Percentiles rank a stretch among this genome's conserved stretches.
These are phyloP conservation scores for Aleiodes leptofemur DNA, from an alignment of 2,888 invertebrate species.

Conservation along the genomic window DNA sequence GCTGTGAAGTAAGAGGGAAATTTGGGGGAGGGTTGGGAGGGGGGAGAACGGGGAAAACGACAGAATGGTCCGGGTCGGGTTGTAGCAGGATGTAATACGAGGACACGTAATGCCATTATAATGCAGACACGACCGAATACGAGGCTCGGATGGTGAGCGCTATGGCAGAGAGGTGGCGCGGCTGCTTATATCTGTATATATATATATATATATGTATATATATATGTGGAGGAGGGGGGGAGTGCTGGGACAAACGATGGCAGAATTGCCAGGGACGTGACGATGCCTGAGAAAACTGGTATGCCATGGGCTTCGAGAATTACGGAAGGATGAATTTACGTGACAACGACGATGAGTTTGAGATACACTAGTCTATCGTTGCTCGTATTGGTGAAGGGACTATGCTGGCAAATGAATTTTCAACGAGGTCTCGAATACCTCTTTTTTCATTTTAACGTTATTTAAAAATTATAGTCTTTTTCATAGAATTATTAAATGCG, in stretches of 20 bases:
- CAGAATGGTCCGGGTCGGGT: conserved; percentile 53
- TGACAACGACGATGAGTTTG: conserved; percentile 39
- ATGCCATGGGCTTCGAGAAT: conserved; percentile 58
- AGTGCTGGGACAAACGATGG: conserved; percentile 21
- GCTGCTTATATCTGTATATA: conserved; percentile 41
- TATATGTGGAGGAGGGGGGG: background rate
- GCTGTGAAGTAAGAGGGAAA: conserved; percentile 32
- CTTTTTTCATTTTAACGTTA: no score
- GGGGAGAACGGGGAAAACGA: conserved; percentile 33
- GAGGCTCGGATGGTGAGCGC: conserved; percentile 54
- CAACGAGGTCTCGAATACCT: background rate
- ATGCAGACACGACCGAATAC: conserved; percentile 69
- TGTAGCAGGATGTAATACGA: conserved; percentile 64
- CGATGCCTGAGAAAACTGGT: conserved; percentile 64
- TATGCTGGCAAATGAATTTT: conserved; percentile 18
- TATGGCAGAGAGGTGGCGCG: conserved; percentile 45
- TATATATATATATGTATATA: conserved; percentile 38
- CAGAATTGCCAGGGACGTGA: conserved; percentile 60
- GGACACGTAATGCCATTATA: conserved; percentile 72
- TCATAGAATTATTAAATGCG: no score
- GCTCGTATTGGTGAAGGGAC: conserved; percentile 12
- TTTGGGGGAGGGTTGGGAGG: conserved; percentile 51
- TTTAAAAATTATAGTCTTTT: no score
- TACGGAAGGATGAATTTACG: conserved; percentile 65
- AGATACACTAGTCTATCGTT: conserved; percentile 15